Conservation (phyloP, 2,797 vertebrate genomes). For the Alectoris magna region DNA sequence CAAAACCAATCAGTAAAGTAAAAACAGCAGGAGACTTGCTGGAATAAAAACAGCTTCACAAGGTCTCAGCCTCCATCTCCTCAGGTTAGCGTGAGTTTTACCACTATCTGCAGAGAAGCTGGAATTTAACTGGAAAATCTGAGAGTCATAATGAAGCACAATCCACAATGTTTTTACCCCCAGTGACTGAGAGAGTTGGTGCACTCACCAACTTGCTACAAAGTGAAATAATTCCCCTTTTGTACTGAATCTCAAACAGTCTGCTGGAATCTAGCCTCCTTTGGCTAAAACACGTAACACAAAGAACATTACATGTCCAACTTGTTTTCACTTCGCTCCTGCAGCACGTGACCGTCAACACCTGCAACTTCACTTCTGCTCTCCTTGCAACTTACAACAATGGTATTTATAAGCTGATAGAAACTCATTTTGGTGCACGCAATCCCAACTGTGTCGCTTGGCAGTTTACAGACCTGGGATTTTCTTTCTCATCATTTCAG, state of each 20-base stretch:
- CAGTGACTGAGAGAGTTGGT: too few species aligned
- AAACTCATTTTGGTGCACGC: not conserved
- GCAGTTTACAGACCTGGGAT: not conserved
- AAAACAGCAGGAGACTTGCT: not conserved
- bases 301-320: not conserved
- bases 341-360: not conserved
- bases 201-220: not conserved
- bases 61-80: not conserved
- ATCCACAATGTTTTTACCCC: not conserved
- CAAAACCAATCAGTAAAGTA: not conserved
- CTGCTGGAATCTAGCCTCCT: not conserved
- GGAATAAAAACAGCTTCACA: not conserved
- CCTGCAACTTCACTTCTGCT: constrained; percentile 25
- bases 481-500: not conserved
- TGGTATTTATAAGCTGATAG: not conserved
- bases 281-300: not conserved
- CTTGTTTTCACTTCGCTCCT: not conserved
- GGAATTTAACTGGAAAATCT: not conserved
- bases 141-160: not conserved
- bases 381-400: not conserved
- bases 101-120: not conserved
- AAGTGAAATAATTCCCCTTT: not conserved
- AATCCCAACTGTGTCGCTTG: not conserved
- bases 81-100: not conserved
- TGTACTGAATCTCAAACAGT: not conserved